Conservation (phyloP, 53 echinoderm and acorn worm genomes). For the Echinometra lucunter region DNA sequence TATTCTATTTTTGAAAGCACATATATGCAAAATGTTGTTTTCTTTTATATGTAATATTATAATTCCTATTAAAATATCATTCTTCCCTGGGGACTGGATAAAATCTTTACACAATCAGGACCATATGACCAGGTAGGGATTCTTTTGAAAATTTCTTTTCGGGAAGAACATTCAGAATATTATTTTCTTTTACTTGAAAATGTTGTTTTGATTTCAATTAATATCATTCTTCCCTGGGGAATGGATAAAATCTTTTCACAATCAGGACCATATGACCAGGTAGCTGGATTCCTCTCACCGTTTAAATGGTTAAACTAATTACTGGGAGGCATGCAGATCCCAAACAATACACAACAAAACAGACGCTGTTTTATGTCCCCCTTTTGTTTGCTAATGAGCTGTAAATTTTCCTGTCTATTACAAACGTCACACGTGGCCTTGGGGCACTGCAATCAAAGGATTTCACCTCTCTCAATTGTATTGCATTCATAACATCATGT, state of each 20-base stretch:
- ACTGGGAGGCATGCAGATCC: conserved; percentile 17
- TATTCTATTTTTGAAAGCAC: no score
- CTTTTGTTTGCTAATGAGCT: conserved; percentile 64
- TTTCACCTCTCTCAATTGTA: conserved; percentile 31
- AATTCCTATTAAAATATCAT: no score
- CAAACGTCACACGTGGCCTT: conserved; percentile 63
- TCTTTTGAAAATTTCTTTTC: no score
- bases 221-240: not conserved
- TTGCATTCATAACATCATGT: conserved; percentile 36
- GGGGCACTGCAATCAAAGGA: conserved; percentile 23
- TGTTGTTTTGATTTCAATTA: not conserved
- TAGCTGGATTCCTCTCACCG: not conserved
- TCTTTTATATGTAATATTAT: no score
- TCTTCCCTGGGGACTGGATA: not conserved
- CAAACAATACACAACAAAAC: conserved; percentile 38
- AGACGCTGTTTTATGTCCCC: conserved; percentile 39
- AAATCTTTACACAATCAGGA: not conserved
- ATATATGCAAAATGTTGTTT: no score
- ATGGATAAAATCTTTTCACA: not conserved
- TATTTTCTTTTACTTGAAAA: not conserved
- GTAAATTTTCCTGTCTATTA: conserved; percentile 58
- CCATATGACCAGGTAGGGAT: not conserved
- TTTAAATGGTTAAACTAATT: conserved; percentile 48
- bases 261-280: not conserved
- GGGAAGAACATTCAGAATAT: no score